Evolutionary conservation across 2,113 vertebrate genomes (phyloP).

Genomic region (Amphiprion percula): DNA sequence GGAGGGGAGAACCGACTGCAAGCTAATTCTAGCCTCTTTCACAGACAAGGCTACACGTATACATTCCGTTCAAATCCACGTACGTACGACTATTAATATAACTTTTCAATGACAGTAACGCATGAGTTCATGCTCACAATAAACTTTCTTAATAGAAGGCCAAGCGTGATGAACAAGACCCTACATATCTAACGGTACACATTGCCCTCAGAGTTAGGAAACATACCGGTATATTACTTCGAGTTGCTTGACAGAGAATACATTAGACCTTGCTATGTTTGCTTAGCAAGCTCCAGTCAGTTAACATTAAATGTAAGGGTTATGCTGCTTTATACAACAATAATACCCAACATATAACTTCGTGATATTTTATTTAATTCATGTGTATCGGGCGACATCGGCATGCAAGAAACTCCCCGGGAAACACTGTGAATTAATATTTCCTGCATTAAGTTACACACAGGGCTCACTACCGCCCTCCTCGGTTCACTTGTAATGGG

Average conservation of each 20-base stretch:
- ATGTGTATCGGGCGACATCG: not conserved
- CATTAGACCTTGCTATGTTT: too few species aligned
- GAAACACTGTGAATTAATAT: not conserved
- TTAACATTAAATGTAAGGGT: not conserved
- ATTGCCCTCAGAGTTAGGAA: not conserved
- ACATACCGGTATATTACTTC: not conserved
- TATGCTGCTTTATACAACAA: not conserved
- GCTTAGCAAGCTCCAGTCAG: not conserved
- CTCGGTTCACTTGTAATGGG: not conserved
- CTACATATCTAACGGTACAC: not conserved
- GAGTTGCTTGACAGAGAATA: not conserved
- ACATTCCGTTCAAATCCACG: not conserved
- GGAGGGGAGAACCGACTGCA: slow-evolving; percentile 57
- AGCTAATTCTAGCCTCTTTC: not conserved
- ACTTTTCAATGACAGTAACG: not conserved
- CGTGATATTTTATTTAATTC: not conserved
- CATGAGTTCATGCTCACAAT: not conserved
- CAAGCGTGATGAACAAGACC: not conserved
- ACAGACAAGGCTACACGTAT: not conserved
- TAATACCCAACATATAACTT: rapidly evolving
- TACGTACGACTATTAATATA: too few species aligned
- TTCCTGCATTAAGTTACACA: slow-evolving; percentile 8
- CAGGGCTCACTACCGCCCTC: slow-evolving; percentile 22
- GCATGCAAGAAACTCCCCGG: not conserved
- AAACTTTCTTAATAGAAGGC: not conserved